Conservation (phyloP, 2,113 vertebrate species). For the Charina bottae region DNA sequence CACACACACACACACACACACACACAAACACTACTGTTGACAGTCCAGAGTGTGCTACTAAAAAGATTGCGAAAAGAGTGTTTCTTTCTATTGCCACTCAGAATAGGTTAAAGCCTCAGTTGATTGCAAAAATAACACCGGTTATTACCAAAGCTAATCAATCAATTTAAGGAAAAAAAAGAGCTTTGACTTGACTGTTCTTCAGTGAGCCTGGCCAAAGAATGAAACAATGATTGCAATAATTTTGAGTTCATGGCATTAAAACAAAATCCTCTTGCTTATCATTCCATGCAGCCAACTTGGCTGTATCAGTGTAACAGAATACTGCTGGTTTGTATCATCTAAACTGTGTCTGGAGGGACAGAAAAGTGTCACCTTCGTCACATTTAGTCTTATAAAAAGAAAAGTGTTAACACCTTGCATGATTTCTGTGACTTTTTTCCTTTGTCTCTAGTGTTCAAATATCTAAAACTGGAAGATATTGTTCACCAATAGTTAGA, state of each 20-base stretch:
- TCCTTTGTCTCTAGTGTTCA: conserved; percentile 17
- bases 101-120: conserved; percentile 1
- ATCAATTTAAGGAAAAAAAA: conserved; percentile 26
- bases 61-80: background rate
- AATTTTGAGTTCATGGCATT: conserved; percentile 20
- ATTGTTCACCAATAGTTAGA: conserved; percentile 7
- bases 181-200: conserved; percentile 24
- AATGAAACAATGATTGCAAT: conserved; percentile 22
- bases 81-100: conserved; percentile 28
- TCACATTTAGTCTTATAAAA: conserved; percentile 46
- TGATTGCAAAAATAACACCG: background rate
- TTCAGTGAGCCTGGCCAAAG: conserved; percentile 25
- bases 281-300: conserved; percentile 21
- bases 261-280: conserved; percentile 28
- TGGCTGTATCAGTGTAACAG: conserved; percentile 17
- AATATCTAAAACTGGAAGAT: conserved; percentile 25
- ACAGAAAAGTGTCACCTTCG: conserved; percentile 23
- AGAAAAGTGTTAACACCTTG: conserved; percentile 40
- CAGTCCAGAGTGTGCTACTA: background rate
- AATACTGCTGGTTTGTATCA: conserved; percentile 53
- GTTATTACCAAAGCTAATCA: conserved; percentile 12
- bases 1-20: background rate
- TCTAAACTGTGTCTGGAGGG: conserved; percentile 50
- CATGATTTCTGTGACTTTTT: conserved; percentile 35
- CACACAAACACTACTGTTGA: background rate